A percentile compares a stretch with the other conserved stretches of the same genome.
These are phyloP conservation scores for Myanophis thanlyinensis DNA, from an alignment of 2,113 vertebrate species.

Conservation along the genomic window DNA sequence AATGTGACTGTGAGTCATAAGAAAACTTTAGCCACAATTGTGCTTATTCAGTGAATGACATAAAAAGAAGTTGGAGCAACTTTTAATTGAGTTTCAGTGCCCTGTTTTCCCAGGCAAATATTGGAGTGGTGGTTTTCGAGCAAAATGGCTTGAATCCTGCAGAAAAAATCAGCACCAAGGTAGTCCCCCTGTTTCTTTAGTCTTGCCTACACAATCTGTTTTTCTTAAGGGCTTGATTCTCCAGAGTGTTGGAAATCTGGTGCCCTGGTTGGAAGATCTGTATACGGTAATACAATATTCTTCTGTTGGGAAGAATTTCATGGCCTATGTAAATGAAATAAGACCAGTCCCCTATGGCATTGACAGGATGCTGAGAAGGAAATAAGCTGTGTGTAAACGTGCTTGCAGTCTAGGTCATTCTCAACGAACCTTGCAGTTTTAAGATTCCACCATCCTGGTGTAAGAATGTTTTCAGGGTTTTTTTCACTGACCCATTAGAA, in stretches of 20 bases:
- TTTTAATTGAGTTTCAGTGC: background rate
- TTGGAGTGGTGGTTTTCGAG: background rate
- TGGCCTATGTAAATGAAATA: conserved; percentile 63
- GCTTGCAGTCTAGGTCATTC: conserved; percentile 44
- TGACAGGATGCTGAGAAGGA: conserved; percentile 56
- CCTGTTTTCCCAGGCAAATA: background rate
- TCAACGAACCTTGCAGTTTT: conserved; percentile 50
- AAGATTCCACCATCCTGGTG: conserved; percentile 48
- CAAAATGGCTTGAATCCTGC: background rate
- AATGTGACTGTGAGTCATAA: background rate
- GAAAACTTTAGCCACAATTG: conserved; percentile 25
- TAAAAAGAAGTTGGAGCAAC: conserved; percentile 4
- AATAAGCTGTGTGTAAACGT: conserved; percentile 38
- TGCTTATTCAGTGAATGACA: conserved; percentile 18
- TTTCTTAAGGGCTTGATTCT: conserved; percentile 28
- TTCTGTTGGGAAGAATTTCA: conserved; percentile 49
- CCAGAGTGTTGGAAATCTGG: conserved; percentile 44
- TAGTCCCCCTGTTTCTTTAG: conserved; percentile 25
- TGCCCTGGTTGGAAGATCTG: conserved; percentile 61
- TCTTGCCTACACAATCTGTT: background rate
- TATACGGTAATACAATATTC: conserved; percentile 56
- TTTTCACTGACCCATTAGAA: conserved; percentile 52
- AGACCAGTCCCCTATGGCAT: conserved; percentile 48
- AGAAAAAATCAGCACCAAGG: background rate
- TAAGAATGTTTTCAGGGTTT: conserved; percentile 41